phyloP scores from a whole-genome alignment of 2,797 vertebrate species.

The Synaphobranchus kaupii region DNA sequence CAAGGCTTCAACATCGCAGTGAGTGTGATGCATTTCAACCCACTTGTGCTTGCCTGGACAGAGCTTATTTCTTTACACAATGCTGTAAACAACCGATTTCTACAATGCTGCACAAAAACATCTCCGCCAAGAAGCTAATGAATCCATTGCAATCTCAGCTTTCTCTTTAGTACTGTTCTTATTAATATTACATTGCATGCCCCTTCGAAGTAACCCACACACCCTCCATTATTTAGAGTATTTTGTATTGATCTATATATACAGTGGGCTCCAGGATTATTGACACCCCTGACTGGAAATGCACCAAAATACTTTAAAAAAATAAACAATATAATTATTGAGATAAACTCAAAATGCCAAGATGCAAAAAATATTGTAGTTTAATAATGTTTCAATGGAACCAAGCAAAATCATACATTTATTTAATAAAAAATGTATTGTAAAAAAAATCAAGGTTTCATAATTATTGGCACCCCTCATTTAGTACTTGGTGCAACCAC shows the following conservation, averaged over 20 bases:
- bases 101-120: background rate
- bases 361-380: too few species aligned
- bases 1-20: background rate
- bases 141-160: background rate
- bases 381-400: too few species aligned
- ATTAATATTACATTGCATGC: background rate
- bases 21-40: background rate
- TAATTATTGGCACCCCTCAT: too few species aligned
- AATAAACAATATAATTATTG: too few species aligned
- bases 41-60: background rate
- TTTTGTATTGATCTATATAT: slow-evolving; percentile 7
- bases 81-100: background rate
- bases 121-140: background rate
- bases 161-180: background rate
- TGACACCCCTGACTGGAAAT: too few species aligned
- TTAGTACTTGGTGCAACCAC: too few species aligned
- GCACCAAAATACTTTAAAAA: too few species aligned
- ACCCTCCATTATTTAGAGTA: background rate
- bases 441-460: too few species aligned
- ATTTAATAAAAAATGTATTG: too few species aligned
- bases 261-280: too few species aligned
- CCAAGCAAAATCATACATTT: too few species aligned
- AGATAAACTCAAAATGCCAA: too few species aligned
- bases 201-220: background rate
- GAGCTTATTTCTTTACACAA: background rate